A percentile compares a stretch with the other conserved stretches of the same genome.
Conservation (phyloP, 1,140 invertebrate species). For the Drosophila kikkawai region DNA sequence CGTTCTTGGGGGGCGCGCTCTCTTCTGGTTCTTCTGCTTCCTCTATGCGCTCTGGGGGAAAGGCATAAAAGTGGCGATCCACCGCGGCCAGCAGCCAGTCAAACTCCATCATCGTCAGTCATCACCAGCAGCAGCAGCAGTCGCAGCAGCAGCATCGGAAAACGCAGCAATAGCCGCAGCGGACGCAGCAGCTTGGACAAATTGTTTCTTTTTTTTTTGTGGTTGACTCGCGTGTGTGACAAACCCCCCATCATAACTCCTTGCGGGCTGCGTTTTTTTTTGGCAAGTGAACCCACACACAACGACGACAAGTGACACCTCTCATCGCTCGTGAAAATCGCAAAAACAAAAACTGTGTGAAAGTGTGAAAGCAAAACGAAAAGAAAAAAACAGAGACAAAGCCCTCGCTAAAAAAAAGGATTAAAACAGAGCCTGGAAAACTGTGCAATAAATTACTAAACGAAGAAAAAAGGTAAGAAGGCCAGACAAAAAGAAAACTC, state of each 20-base stretch:
- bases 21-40: slow-evolving; percentile 58
- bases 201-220: slow-evolving; percentile 71
- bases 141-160: slow-evolving; percentile 26
- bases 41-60: slow-evolving; percentile 64
- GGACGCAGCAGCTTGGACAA: slow-evolving; percentile 60
- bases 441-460: slow-evolving; percentile 26
- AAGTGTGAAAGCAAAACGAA: slow-evolving; percentile 30
- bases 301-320: slow-evolving; percentile 24
- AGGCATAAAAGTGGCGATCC: slow-evolving; percentile 85
- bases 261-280: slow-evolving; percentile 37
- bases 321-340: slow-evolving; percentile 6
- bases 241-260: slow-evolving; percentile 21
- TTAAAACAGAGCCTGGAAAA: slow-evolving; percentile 29
- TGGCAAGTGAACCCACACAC: slow-evolving; percentile 23
- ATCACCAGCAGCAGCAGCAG: slow-evolving; percentile 10
- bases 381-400: slow-evolving; percentile 15
- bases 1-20: slow-evolving; percentile 38
- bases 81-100: slow-evolving; percentile 76
- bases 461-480: slow-evolving; percentile 32
- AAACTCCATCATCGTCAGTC: slow-evolving; percentile 17
- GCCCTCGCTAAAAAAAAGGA: slow-evolving; percentile 19
- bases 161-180: slow-evolving; percentile 35
- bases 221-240: slow-evolving; percentile 45
- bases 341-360: slow-evolving; percentile 39
- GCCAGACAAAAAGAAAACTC: neutral